Evolutionary conservation across 2,797 vertebrate genomes (phyloP), one percentile per base, ranked within the genome.

Genomic region (Lacerta agilis): DNA sequence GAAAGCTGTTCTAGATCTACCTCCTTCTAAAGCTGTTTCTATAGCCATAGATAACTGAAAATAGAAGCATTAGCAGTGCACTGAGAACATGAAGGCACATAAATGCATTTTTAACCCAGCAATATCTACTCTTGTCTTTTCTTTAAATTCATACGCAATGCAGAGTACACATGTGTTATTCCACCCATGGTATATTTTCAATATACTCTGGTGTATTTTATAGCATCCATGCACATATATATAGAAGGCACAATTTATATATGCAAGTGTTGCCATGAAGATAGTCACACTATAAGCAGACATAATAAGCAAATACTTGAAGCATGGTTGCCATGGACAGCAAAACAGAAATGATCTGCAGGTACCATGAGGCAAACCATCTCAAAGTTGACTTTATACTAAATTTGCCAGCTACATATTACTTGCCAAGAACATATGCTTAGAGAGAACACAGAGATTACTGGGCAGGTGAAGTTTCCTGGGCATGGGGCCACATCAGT

Each of bases 251-350:
- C 41, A 55, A 64, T 13, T 43, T 27, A 41, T 10, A 1, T 36
- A 17, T 64, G 76, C 0, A 11, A 0, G 0, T n/a, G 43, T 71
- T 1, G 0, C 75, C 49, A 43, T 25, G 41, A 2, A 20, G 61
- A 79, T 13, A 81, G 78, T 71, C 82, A 78, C 79, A 89, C 1
- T 10, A 80, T 77, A 85, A 88, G 85, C 82, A 73, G 85, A 89
- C 1, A 38, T 25, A 87, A 25, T 75, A 82, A 86, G 78, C 86
- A 85, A 36, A 58, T 81, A 73, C 69, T n/a, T 78, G 23, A 43
- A 75, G 83, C 17, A 79, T 79, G 86, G 43, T 25, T 10, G 5
- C 29, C 72, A 67, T 15, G 72, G 38, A 33, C 71, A 23, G 4
- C 0, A 23, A 58, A 33, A 7, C 67, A 86, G 81, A 87, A 90